Evolutionary conservation across 2,113 vertebrate species (phyloP), one percentile per base, ranked within the genome.

Genomic region (Corythornis madagascariensis): DNA sequence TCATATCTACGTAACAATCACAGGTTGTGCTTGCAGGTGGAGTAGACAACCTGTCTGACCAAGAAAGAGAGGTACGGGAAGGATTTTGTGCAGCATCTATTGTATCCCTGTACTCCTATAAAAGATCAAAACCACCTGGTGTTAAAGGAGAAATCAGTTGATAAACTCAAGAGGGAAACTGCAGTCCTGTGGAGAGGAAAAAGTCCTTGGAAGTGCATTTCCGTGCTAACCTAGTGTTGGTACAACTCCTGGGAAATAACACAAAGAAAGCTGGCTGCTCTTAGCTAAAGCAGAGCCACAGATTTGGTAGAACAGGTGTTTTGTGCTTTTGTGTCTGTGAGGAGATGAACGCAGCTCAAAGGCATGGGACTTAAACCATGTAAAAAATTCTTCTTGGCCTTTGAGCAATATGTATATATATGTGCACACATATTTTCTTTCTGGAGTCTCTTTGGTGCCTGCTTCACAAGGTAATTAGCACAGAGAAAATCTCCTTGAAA

Each of bases 381-480:
- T 63, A 5, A 50, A 78, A 74, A 66, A 77, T 16, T 13, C 0
- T 10, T 10, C 72, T 72, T 89, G 60, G 60, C 11, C 0, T 50
- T 66, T 74, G 15, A 86, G 21, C 9, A 38, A 38, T 38, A 38
- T 35, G 35, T 38, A 38, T 38, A 38, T 38, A 38, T 38, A 38
- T 38, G 38, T 38, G 38, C 38, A 38, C 38, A 38, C 38, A 15
- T 13, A 7, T 29, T 50, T 13, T 28, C 43, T 29, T 63, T 60
- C 50, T 75, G 22, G 10, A 72, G 26, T 45, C 18, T 92, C 57
- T 86, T 71, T 50, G 64, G 75, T 92, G 87, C 84, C 91, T 92
- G 84, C 78, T 65, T 95, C 89, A 87, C 91, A 77, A 69, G 59
- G 78, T 66, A 87, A 91, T 92, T 92, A 95, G 48, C 85, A 48